A percentile compares a stretch with the other conserved stretches of the same genome.
Evolutionary conservation across 2,888 invertebrate genomes (phyloP).

Genomic region (Antitype chi): DNA sequence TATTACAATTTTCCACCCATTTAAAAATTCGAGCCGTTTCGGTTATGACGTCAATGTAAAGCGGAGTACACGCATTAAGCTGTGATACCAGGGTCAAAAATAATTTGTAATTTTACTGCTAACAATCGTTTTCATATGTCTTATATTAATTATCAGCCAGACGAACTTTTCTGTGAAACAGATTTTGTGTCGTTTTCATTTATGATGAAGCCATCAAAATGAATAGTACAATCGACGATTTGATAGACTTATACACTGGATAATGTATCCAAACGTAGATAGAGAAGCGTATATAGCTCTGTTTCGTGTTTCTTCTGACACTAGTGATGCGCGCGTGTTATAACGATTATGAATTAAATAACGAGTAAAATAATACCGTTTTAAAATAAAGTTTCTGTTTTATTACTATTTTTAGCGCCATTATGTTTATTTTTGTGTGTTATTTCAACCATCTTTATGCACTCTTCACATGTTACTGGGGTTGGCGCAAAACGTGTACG

Average conservation of each 20-base stretch:
- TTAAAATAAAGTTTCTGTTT: background rate
- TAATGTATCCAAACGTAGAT: conserved; percentile 57
- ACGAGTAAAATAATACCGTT: background rate
- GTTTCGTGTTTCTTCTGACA: conserved; percentile 27
- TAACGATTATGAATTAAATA: background rate
- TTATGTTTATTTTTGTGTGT: background rate
- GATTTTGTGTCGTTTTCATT: background rate
- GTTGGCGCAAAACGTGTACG: background rate
- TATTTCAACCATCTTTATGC: background rate
- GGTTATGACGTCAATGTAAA: conserved; percentile 46
- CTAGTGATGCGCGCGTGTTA: conserved; percentile 48
- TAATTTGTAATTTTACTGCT: background rate
- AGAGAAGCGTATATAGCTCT: conserved; percentile 19
- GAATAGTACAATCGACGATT: conserved; percentile 7
- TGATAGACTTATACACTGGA: background rate
- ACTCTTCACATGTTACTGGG: background rate
- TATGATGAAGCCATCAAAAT: background rate
- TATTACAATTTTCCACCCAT: background rate
- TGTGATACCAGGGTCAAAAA: background rate
- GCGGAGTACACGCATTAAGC: background rate
- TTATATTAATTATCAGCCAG: background rate
- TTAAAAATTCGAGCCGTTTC: conserved; percentile 23
- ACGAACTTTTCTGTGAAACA: no score
- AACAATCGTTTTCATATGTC: background rate
- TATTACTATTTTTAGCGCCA: background rate